A percentile compares a stretch with the other conserved stretches of the same genome.
Evolutionary conservation across 2,113 vertebrate species (phyloP).

Genomic region (Leptocoma aspasia): DNA sequence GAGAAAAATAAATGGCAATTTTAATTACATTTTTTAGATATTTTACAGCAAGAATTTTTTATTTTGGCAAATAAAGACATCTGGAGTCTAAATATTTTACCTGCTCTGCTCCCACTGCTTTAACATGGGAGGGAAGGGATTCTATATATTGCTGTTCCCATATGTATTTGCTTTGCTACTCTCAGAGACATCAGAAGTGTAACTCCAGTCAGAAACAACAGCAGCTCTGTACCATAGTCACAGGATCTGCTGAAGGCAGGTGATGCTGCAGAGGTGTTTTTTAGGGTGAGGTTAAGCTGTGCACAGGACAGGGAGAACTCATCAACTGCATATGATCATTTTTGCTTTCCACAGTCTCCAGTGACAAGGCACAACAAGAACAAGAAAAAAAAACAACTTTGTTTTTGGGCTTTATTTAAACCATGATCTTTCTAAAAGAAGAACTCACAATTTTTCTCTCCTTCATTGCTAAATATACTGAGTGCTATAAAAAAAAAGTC

Average conservation of each 20-base stretch:
- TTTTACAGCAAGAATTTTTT: slow-evolving; percentile 17
- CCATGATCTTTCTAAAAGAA: not conserved
- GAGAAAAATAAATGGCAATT: slow-evolving; percentile 38
- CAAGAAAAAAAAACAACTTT: not conserved
- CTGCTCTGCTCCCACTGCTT: slow-evolving; percentile 28
- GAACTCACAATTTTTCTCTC: not conserved
- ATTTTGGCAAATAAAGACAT: slow-evolving; percentile 62
- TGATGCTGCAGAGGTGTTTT: not conserved
- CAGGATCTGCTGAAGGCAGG: not conserved
- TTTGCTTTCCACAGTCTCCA: not conserved
- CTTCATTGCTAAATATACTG: not conserved
- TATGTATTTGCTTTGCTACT: not conserved
- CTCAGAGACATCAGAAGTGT: not conserved
- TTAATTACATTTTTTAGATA: slow-evolving; percentile 48
- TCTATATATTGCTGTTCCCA: not conserved
- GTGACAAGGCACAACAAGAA: not conserved
- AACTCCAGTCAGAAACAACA: not conserved
- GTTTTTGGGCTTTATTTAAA: not conserved
- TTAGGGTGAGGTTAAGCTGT: not conserved
- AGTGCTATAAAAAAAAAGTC: not conserved
- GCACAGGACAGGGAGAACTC: not conserved
- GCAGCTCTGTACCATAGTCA: not conserved
- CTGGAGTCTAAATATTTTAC: slow-evolving; percentile 66
- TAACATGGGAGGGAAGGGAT: not conserved
- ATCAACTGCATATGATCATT: rapidly evolving